These are phyloP conservation scores for Melanotaenia maccullochi DNA, from an alignment of 2,797 vertebrate genomes.

Conservation along the genomic window DNA sequence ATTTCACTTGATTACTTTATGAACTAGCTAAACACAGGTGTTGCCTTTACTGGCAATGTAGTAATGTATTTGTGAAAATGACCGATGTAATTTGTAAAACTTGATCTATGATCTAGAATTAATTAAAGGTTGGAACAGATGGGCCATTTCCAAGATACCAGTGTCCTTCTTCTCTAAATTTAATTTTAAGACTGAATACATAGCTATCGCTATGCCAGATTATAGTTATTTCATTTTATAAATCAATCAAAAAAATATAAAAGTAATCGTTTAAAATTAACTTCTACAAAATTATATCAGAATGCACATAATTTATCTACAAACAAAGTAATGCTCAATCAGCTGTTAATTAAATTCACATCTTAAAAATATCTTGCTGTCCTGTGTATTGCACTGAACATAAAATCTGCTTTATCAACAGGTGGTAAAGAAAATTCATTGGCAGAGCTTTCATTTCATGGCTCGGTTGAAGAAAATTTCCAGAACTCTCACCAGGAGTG, in stretches of 20 bases:
- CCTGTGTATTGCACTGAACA: not conserved
- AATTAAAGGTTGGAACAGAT: no score
- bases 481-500: constrained; percentile 38
- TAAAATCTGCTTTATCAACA: not conserved
- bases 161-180: not conserved
- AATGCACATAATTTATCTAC: no score
- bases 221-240: not conserved
- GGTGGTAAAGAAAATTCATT: not conserved
- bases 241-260: not conserved
- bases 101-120: no score
- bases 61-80: no score
- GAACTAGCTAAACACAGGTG: no score
- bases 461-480: constrained; percentile 34
- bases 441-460: not conserved
- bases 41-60: no score
- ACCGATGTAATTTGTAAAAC: no score
- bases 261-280: not conserved
- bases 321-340: not conserved
- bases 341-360: not conserved
- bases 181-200: not conserved
- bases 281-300: no score
- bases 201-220: not conserved
- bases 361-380: not conserved
- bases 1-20: no score
- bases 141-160: no score